Evolutionary conservation across 1,140 invertebrate genomes (phyloP).

Genomic region (Metopolophium dirhodum): DNA sequence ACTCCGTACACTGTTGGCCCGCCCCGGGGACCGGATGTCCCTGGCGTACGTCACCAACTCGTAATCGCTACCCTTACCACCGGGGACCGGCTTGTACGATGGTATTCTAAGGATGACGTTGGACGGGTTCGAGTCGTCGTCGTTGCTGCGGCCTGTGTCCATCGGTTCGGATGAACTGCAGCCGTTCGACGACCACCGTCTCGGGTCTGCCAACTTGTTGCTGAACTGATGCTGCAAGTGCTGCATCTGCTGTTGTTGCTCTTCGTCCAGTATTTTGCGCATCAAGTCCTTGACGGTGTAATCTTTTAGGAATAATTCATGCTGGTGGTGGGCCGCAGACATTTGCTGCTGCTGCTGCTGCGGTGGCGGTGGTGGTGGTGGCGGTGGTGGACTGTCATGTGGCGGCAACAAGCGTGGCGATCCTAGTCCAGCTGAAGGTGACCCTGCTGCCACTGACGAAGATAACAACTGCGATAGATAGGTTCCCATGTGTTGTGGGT

Average conservation of each 20-base stretch:
- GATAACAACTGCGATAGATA: constrained; percentile 33
- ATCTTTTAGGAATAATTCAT: constrained; percentile 60
- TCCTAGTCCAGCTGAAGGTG: not conserved
- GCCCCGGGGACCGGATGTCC: constrained; percentile 15
- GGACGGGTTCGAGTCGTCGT: constrained; percentile 61
- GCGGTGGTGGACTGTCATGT: constrained; percentile 60
- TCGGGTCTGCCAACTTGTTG: not conserved
- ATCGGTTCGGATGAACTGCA: constrained; percentile 40
- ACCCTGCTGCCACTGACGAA: not conserved
- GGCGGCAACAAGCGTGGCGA: constrained; percentile 60
- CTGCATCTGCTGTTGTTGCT: constrained; percentile 55
- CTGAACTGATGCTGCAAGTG: constrained; percentile 52
- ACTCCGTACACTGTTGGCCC: constrained; percentile 59
- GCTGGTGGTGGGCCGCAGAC: constrained; percentile 57
- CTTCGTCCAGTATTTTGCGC: constrained; percentile 58
- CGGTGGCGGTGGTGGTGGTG: constrained; percentile 60
- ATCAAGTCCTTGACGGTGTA: constrained; percentile 60
- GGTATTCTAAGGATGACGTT: constrained; percentile 88
- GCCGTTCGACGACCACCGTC: constrained; percentile 57
- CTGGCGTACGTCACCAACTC: constrained; percentile 55
- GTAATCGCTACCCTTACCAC: constrained; percentile 64
- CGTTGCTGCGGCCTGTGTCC: constrained; percentile 23
- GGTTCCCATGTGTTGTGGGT: constrained; percentile 33
- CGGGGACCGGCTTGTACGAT: constrained; percentile 79
- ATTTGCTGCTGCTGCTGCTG: constrained; percentile 55